Percentiles rank a stretch among this genome's conserved stretches.
phyloP scores from a whole-genome alignment of 2,888 invertebrate species.

The Altica lythri region DNA sequence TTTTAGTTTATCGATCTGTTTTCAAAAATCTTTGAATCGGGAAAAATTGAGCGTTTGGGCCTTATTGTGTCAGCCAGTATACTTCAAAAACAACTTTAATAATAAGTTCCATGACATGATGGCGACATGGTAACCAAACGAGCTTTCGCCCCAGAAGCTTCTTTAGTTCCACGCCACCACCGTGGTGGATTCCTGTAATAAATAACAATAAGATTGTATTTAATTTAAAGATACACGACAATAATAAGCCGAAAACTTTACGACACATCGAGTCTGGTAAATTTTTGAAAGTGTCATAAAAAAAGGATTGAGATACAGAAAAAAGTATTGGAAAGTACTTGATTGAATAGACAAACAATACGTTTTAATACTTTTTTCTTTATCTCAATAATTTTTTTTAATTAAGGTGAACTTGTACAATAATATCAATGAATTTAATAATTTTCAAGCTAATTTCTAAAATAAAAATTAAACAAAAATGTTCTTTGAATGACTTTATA shows the following conservation, averaged over 20 bases:
- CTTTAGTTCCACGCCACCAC: background rate
- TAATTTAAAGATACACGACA: background rate
- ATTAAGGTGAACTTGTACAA: background rate
- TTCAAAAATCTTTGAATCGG: background rate
- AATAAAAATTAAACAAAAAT: background rate
- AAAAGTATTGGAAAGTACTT: no score
- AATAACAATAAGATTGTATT: background rate
- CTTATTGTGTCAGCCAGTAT: background rate
- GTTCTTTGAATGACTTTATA: background rate
- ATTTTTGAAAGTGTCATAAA: background rate
- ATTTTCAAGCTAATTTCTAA: background rate
- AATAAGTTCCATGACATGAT: conserved; percentile 1
- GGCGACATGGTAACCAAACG: conserved; percentile 1
- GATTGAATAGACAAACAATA: no score
- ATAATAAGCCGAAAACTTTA: background rate
- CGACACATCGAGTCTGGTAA: background rate
- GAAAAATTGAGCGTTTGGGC: conserved; percentile 3
- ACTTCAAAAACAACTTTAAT: conserved; percentile 4
- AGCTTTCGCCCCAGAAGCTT: background rate
- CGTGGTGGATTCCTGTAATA: background rate
- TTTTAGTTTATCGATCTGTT: background rate
- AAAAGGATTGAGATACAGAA: no score
- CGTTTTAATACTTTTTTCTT: no score
- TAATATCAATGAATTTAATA: background rate
- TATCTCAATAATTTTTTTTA: no score